Conservation (phyloP, 1,140 invertebrate species). For the Mycetomoellerius zeteki region DNA sequence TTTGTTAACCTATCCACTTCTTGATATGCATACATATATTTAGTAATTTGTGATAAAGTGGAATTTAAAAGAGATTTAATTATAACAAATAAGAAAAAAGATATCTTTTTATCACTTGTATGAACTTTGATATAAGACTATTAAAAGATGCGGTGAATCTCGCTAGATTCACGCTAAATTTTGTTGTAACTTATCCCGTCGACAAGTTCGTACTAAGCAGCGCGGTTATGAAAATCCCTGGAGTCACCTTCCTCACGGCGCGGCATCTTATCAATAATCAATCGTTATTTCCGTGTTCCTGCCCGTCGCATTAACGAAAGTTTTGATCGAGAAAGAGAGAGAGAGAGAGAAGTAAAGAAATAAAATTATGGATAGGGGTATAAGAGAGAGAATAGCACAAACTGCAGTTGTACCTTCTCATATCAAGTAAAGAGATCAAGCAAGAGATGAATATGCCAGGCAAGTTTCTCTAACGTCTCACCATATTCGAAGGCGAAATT, state of each 20-base stretch:
- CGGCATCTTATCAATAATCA: constrained; percentile 51
- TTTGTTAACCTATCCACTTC: background rate
- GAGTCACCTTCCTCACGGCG: background rate
- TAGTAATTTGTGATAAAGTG: background rate
- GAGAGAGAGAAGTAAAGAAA: background rate
- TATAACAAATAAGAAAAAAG: background rate
- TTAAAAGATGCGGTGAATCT: background rate
- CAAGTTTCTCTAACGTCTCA: constrained; percentile 53
- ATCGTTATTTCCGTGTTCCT: constrained; percentile 1
- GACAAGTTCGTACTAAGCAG: constrained; percentile 40
- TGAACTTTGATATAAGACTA: background rate
- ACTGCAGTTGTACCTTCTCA: constrained; percentile 71
- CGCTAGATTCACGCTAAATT: constrained; percentile 23
- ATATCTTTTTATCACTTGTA: background rate
- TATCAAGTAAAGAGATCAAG: constrained; percentile 50
- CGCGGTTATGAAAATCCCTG: constrained; percentile 41
- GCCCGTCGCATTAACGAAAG: constrained; percentile 28
- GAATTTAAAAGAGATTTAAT: constrained; percentile 6
- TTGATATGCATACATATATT: background rate
- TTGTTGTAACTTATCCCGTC: constrained; percentile 20
- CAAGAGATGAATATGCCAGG: constrained; percentile 66
- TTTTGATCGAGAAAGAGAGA: constrained; percentile 12
- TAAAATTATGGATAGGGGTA: background rate
- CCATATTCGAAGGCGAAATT: constrained; percentile 24
- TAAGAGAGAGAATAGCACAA: constrained; percentile 19